A percentile compares a stretch with the other conserved stretches of the same genome.
Evolutionary conservation across 2,797 vertebrate species (phyloP).

Genomic region (Schizopygopsis malacanthus): DNA sequence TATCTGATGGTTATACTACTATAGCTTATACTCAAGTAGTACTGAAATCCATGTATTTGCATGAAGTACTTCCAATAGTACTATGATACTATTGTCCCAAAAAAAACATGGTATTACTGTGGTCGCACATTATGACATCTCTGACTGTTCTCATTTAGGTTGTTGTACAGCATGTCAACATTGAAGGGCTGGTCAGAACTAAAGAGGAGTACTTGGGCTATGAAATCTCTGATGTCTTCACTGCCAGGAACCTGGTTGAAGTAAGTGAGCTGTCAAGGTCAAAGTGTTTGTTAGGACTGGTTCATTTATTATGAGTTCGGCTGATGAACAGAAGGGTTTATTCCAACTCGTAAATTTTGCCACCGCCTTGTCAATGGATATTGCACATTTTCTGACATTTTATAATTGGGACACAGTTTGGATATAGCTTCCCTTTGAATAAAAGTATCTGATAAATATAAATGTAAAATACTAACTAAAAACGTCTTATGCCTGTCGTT

Average conservation of each 20-base stretch:
- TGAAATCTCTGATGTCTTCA: conserved; percentile 93
- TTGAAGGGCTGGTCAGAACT: conserved; percentile 93
- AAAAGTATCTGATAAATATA: background rate
- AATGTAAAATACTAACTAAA: background rate
- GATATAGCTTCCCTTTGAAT: background rate
- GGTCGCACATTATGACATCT: background rate
- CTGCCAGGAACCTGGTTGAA: conserved; percentile 93
- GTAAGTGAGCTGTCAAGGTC: conserved; percentile 73
- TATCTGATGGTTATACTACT: background rate
- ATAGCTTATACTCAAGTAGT: too few relatives aligned
- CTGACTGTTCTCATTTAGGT: conserved; percentile 75
- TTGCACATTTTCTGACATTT: background rate
- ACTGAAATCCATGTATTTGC: background rate
- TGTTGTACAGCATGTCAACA: conserved; percentile 92
- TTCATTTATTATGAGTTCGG: background rate
- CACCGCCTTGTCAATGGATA: background rate
- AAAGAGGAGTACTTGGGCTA: conserved; percentile 94
- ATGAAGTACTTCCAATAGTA: background rate
- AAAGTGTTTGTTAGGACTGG: background rate
- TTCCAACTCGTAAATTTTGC: background rate
- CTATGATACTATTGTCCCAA: background rate
- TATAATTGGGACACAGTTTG: background rate
- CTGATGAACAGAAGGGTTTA: background rate
- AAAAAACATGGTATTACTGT: background rate
- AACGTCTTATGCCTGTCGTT: background rate